Conservation (phyloP, 1,140 invertebrate genomes). For the Drosophila sucinea region DNA sequence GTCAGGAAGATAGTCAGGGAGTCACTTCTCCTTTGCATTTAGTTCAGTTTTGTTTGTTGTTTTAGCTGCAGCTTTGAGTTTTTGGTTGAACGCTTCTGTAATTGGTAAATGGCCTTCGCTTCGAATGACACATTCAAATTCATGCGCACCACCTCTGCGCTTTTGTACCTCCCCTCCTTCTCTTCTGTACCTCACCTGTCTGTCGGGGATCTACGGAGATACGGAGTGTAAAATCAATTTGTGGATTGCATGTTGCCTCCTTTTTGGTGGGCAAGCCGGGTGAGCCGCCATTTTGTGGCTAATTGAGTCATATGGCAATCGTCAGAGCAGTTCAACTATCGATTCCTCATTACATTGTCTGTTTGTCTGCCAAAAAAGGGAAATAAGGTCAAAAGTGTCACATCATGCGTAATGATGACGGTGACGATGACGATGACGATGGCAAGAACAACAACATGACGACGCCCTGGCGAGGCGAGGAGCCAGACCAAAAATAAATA, state of each 20-base stretch:
- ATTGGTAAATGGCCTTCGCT: conserved; percentile 47
- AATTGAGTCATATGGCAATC: conserved; percentile 66
- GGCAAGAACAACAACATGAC: conserved; percentile 63
- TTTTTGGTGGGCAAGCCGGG: conserved; percentile 14
- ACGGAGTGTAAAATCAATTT: conserved; percentile 65
- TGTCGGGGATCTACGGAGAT: background rate
- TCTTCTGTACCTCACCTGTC: background rate
- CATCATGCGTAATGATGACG: conserved; percentile 82
- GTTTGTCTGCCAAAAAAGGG: conserved; percentile 23
- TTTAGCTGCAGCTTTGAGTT: conserved; percentile 32
- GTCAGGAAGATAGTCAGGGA: background rate
- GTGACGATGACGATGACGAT: conserved; percentile 62
- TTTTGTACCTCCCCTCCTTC: background rate
- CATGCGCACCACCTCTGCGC: background rate
- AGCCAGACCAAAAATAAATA: conserved; percentile 51
- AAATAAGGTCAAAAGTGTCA: conserved; percentile 81
- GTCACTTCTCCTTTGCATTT: background rate
- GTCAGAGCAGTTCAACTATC: conserved; percentile 37
- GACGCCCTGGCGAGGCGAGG: conserved; percentile 23
- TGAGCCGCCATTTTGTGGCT: conserved; percentile 27
- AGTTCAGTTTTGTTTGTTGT: conserved; percentile 28
- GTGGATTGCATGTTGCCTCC: conserved; percentile 11
- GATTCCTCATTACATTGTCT: conserved; percentile 27
- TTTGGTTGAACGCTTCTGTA: conserved; percentile 33
- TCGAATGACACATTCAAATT: conserved; percentile 33